These are phyloP conservation scores for Alouatta palliata DNA, from an alignment of 2,113 vertebrate species.

Conservation along the genomic window DNA sequence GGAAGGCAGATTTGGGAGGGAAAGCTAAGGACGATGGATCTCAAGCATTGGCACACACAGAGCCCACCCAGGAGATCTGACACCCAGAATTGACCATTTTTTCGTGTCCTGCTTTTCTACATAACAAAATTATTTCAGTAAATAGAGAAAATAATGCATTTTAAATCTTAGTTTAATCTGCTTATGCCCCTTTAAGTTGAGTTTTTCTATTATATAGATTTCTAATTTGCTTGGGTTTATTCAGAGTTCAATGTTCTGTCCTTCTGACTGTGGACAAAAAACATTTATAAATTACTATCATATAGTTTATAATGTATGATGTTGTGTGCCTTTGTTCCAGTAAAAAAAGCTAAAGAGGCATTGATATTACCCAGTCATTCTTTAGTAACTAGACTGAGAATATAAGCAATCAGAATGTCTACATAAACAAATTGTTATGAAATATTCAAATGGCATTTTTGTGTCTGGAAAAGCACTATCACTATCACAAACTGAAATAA, in stretches of 20 bases:
- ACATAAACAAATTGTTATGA: conserved; percentile 55
- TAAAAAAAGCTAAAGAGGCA: conserved; percentile 52
- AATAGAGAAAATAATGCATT: conserved; percentile 71
- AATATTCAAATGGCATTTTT: background rate
- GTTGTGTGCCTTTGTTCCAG: conserved; percentile 72
- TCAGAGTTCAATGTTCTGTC: conserved; percentile 67
- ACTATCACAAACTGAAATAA: background rate
- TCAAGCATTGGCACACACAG: background rate
- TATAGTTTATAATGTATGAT: conserved; percentile 74
- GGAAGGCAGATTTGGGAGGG: background rate
- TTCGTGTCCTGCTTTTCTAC: background rate
- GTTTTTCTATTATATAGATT: conserved; percentile 76
- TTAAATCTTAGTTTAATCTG: conserved; percentile 80
- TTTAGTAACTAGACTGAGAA: conserved; percentile 35
- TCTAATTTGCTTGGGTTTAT: conserved; percentile 74
- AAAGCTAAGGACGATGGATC: background rate
- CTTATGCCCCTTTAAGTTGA: conserved; percentile 69
- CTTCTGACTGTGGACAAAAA: conserved; percentile 69
- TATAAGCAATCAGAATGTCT: background rate
- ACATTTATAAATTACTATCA: conserved; percentile 80
- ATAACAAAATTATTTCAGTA: background rate
- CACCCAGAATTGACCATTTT: background rate
- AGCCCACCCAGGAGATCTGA: background rate
- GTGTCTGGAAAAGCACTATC: conserved; percentile 41
- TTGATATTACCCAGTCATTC: background rate